Evolutionary conservation across 1,140 invertebrate genomes (phyloP).

Genomic region (Antheraea pernyi): DNA sequence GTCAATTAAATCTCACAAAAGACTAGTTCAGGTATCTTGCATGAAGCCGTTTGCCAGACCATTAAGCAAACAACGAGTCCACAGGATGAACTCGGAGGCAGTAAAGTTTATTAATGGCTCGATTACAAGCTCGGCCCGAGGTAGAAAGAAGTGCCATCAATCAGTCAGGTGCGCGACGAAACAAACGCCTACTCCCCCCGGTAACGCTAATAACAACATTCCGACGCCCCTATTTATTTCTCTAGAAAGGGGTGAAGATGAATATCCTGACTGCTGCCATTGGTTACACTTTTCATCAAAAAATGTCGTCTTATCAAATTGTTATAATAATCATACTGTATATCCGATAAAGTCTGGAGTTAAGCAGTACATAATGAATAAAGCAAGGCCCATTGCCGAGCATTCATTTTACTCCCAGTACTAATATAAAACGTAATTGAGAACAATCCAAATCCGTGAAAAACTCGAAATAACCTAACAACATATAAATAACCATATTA

Average conservation of each 20-base stretch:
- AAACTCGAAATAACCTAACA: too few relatives aligned
- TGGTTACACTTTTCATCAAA: not conserved
- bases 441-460: too few relatives aligned
- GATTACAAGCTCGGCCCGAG: slow-evolving; percentile 77
- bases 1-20: slow-evolving; percentile 53
- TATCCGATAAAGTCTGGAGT: too few relatives aligned
- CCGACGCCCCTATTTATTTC: slow-evolving; percentile 71
- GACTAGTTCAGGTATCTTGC: slow-evolving; percentile 51
- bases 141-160: slow-evolving; percentile 78
- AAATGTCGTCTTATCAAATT: not conserved
- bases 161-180: slow-evolving; percentile 75
- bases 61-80: slow-evolving; percentile 74
- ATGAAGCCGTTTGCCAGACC: slow-evolving; percentile 60
- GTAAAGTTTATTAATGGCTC: slow-evolving; percentile 78
- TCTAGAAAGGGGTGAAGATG: slow-evolving; percentile 72
- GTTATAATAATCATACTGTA: not conserved
- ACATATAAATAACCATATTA: too few relatives aligned
- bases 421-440: too few relatives aligned
- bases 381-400: too few relatives aligned
- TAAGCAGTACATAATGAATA: too few relatives aligned
- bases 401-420: too few relatives aligned
- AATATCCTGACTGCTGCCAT: slow-evolving; percentile 44
- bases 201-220: slow-evolving; percentile 78
- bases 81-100: slow-evolving; percentile 73
- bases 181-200: slow-evolving; percentile 54